phyloP scores from a whole-genome alignment of 2,888 invertebrate genomes.

The Gari tellinella region DNA sequence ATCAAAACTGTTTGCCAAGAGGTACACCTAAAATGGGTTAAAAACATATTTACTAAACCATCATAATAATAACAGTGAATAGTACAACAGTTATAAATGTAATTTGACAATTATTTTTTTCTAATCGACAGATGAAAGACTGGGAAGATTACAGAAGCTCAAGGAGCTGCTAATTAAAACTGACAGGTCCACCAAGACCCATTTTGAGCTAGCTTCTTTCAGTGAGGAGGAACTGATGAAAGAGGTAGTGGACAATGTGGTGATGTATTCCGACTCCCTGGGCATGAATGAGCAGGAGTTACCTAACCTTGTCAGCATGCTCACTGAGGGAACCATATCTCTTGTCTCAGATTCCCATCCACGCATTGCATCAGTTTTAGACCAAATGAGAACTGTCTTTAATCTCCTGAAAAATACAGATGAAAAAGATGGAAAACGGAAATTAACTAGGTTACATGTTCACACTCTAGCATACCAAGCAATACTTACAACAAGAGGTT shows the following conservation, averaged over 20 bases:
- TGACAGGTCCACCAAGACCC: conserved; percentile 87
- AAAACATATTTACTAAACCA: no score
- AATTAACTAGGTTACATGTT: conserved; percentile 91
- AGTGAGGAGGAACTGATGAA: conserved; percentile 89
- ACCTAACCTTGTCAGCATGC: conserved; percentile 90
- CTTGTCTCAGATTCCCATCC: conserved; percentile 92
- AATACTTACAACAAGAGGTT: conserved; percentile 89
- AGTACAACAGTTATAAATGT: no score
- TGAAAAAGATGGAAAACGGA: conserved; percentile 85
- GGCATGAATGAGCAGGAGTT: conserved; percentile 96
- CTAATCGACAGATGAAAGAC: conserved; percentile 87
- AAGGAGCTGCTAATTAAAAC: conserved; percentile 88
- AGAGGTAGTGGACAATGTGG: conserved; percentile 88
- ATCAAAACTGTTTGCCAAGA: no score
- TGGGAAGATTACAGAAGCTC: conserved; percentile 88
- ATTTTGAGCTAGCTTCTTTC: conserved; percentile 95
- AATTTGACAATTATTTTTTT: not conserved
- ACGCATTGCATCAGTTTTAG: conserved; percentile 91
- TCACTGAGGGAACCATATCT: conserved; percentile 89
- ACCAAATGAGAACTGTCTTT: conserved; percentile 91
- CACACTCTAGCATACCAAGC: conserved; percentile 95
- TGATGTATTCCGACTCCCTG: conserved; percentile 91
- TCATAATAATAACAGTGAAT: no score
- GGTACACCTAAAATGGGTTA: no score
- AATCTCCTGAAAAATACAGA: conserved; percentile 70